phyloP scores from a whole-genome alignment of 2,113 vertebrate species.

The Notarius lentiginosus region DNA sequence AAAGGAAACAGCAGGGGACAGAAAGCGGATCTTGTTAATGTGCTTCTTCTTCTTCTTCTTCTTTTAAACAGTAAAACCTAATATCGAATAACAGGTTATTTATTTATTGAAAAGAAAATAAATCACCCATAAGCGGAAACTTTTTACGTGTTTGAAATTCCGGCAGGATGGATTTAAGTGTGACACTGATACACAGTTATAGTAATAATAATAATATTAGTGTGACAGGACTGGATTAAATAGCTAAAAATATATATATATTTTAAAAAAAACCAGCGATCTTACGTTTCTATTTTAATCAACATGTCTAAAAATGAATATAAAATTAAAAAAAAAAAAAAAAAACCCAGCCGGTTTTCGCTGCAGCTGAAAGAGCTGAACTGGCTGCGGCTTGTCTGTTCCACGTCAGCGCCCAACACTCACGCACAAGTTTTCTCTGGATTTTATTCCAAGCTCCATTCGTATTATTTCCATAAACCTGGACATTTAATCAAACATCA shows the following conservation, averaged over 20 bases:
- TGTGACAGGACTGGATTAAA: background rate
- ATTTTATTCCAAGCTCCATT: background rate
- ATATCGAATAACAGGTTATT: background rate
- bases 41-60: background rate
- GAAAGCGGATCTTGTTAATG: background rate
- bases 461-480: background rate
- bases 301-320: background rate
- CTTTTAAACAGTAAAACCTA: background rate
- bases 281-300: background rate
- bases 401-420: conserved; percentile 70
- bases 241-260: too few species aligned
- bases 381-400: conserved; percentile 36
- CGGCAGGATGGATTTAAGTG: background rate
- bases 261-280: background rate
- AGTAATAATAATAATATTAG: too few species aligned
- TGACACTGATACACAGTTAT: background rate
- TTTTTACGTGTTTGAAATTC: background rate
- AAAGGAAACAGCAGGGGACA: background rate
- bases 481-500: background rate
- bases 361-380: too few species aligned
- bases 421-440: background rate
- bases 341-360: too few species aligned
- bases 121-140: background rate
- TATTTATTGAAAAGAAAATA: too few species aligned
- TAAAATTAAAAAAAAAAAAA: background rate